Base-by-base conservation (phyloP, 2,113 vertebrate genomes). In the Sturnira hondurensis region DNA sequence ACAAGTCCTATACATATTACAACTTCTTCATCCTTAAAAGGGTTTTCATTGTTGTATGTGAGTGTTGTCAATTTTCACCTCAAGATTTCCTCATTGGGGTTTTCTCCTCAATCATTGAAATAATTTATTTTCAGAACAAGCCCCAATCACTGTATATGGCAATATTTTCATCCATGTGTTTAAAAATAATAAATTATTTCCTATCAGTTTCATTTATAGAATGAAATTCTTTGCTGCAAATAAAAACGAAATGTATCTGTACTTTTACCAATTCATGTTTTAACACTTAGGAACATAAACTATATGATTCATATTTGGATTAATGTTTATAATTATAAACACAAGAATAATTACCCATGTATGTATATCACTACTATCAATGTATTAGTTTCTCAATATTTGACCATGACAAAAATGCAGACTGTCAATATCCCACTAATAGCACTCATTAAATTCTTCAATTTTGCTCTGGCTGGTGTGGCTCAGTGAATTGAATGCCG, bases 71-170 rank as follows among this genome's bases (percentile, higher is more conserved):
- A n/a, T 38, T 89, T 97, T 80, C 38, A 92, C 73, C 52, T 95
- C 65, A 54, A 77, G 50, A 91, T 80, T 96, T 89, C 45, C 56
- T 96, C 56, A 54, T 3, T 61, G 33, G 68, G 31, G 17, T 19
- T 96, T 74, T 93, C 22, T 91, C 17, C 38, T 16, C 78, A 16
- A 58, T 89, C 19, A 63, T 2, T 63, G 63, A 83, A 86, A n/a
- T 65, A 91, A 70, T 95, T 94, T 92, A 74, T 95, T 95, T 93
- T 89, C 70, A 81, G 83, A 91, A 50, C 76, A 95, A 96, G 19
- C 81, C 12, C 20, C 73, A 96, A 19, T 73, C 36, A 73, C 45
- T 73, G 1, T 47, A 65, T 78, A 31, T 82, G 67, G 80, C 54
- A 91, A 20, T 70, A 74, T 91, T 94, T 97, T 88, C 47, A 94